Base-by-base conservation (phyloP, 2,113 vertebrate species). In the Gnathonemus echidnorhynchus region DNA sequence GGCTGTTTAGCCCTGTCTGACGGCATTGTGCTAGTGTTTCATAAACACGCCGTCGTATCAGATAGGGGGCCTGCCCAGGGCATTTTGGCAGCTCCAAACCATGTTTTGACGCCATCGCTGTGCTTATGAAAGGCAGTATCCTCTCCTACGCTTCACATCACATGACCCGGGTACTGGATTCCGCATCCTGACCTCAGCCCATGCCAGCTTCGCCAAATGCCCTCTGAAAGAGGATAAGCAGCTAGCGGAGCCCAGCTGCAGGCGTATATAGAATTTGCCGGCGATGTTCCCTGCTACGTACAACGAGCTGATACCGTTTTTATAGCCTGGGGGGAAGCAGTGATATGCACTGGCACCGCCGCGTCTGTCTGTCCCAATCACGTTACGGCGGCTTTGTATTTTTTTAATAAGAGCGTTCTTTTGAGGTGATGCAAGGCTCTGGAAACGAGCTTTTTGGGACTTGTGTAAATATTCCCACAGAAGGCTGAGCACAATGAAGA, bases 361-460 rank as follows among this genome's bases (percentile, higher is more conserved):
- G 89, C 87, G 66, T 58, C 92, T 88, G 91, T 92, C 92, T 93
- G 88, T 66, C 86, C 93, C 91, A 91, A 91, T 93, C 91, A 88
- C 48, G 70, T 91, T 90, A 89, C 70, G 91, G 94, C 94, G 62
- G 92, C 95, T 95, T 95, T 95, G 93, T 94, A 92, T 93, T 88
- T 91, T 77, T 91, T 95, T 96, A 96, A 96, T 96, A 95, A 95
- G 95, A 92, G 93, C 94, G 94, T 96, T 95, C 94, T 93, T 94
- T 94, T 91, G 90, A 95, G 96, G 95, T 96, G 95, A 96, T 94
- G 96, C 95, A 95, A 96, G 95, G 93, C 95, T 93, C 92, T 93
- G 94, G 95, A 96, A 96, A 96, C 94, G 94, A 94, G 94, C 94
- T 94, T 95, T 94, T 93, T 92, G 94, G 94, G 95, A 95, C 93